Base-by-base conservation (phyloP, 37 sponge, comb jelly and placozoan genomes). In the Lycopodina hypogea region DNA sequence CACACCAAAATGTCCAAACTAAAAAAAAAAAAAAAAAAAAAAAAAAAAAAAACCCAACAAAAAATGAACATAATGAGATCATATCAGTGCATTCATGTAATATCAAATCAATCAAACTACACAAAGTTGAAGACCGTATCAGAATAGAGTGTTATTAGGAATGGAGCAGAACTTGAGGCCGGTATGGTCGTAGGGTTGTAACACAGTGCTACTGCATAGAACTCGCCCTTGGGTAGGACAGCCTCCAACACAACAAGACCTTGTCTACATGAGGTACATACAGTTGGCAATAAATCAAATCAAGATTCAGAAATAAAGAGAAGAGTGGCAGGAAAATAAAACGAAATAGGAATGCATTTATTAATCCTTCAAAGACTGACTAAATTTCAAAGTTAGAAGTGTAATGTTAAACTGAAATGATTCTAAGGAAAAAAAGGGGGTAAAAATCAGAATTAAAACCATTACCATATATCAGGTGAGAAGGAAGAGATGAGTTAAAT, bases 111-210 rank as follows among this genome's bases (percentile, higher is more conserved):
- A 45, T 12, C 48, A 45, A 45, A 9, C 48, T 45, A 45, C 48
- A 45, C 86, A 78, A 86, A 80, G 58, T 68, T 86, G 32, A 86
- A 86, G 18, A 80, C 87, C 21, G 64, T 61, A 56, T 79, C 80
- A 19, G 69, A 68, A 35, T 57, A 68, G 3, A 75, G 38, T 42
- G 67, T 80, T 15, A 86, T 38, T 24, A 86, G 64, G 51, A 86
- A 86, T 19, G 80, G 81, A 38, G 63, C 76, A 21, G 67, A 58
- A 37, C 64, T 67, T 7, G 56, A 0, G 3, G 83, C 57, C 21
- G 55, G 70, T 22, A 56, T 65, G 35, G 26, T 32, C 35, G 18
- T 65, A 3, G 28, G 34, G 21, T 32, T 73, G 79, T 33, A 32
- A 28, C 58, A 59, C 38, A 29, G 53, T 71, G 35, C 35, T 51